These are phyloP conservation scores for Acleris literana DNA, from an alignment of 2,888 invertebrate genomes.

Conservation along the genomic window DNA sequence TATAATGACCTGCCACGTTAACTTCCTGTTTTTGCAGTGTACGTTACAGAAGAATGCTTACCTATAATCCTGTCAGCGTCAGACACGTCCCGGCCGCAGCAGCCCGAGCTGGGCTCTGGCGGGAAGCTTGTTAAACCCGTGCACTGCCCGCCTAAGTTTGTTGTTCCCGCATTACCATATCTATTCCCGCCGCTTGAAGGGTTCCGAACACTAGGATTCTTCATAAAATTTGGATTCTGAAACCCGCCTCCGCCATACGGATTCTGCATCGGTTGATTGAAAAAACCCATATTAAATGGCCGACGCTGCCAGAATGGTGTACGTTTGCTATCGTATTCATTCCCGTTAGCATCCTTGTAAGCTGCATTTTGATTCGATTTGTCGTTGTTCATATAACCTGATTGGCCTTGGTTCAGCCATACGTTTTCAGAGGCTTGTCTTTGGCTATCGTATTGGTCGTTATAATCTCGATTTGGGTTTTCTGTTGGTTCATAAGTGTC, in stretches of 20 bases:
- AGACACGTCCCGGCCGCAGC: slow-evolving; percentile 68
- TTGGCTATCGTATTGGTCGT: slow-evolving; percentile 2
- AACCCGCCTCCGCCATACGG: slow-evolving; percentile 11
- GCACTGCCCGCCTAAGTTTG: slow-evolving; percentile 52
- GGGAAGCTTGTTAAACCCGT: slow-evolving; percentile 56
- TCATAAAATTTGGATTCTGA: slow-evolving; percentile 31
- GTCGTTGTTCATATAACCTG: slow-evolving; percentile 3
- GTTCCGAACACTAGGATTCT: slow-evolving; percentile 36
- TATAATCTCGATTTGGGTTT: slow-evolving; percentile 6
- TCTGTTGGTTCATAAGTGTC: slow-evolving; percentile 2
- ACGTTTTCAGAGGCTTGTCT: slow-evolving; percentile 22
- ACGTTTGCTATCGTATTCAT: slow-evolving; percentile 25
- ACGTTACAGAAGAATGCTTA: slow-evolving; percentile 44
- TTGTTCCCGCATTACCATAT: slow-evolving; percentile 33
- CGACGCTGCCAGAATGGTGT: slow-evolving; percentile 20
- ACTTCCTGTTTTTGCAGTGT: slow-evolving; percentile 1
- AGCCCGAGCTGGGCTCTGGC: slow-evolving; percentile 62
- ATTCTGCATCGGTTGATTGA: slow-evolving; percentile 17
- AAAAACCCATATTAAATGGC: slow-evolving; percentile 2
- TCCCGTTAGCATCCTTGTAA: background rate
- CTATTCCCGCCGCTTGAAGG: slow-evolving; percentile 30
- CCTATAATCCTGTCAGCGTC: slow-evolving; percentile 62
- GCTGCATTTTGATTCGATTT: slow-evolving; percentile 1
- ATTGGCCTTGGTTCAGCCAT: slow-evolving; percentile 21
- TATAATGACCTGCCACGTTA: slow-evolving; percentile 11